A percentile compares a stretch with the other conserved stretches of the same genome.
These are phyloP conservation scores for Ceratina australensis DNA, from an alignment of 1,140 invertebrate species.

Conservation along the genomic window DNA sequence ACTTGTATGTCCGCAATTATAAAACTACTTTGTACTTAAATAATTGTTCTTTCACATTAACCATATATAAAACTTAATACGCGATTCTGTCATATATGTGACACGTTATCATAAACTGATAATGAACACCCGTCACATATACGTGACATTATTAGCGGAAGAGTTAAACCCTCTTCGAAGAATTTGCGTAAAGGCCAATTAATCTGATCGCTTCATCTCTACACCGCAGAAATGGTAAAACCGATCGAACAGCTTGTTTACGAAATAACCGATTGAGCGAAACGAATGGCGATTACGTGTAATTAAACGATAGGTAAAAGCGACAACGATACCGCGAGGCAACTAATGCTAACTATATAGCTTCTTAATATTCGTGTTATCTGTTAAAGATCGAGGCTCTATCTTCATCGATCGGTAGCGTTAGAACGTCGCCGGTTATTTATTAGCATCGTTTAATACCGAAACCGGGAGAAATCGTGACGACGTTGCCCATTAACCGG, in stretches of 20 bases:
- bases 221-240: background rate
- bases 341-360: background rate
- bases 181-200: background rate
- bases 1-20: no score
- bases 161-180: background rate
- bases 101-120: no score
- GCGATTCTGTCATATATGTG: no score
- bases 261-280: no score
- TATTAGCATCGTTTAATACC: background rate
- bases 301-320: background rate
- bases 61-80: no score
- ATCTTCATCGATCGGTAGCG: background rate
- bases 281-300: background rate
- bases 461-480: background rate
- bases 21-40: no score
- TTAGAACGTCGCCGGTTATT: background rate
- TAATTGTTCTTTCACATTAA: no score
- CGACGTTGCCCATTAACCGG: background rate
- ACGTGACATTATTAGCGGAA: no score
- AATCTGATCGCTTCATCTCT: background rate
- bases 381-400: background rate
- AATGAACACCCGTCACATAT: no score
- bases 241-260: background rate
- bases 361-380: background rate
- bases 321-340: background rate